phyloP scores from a whole-genome alignment of 2,113 vertebrate species.

The Nibea coibor region DNA sequence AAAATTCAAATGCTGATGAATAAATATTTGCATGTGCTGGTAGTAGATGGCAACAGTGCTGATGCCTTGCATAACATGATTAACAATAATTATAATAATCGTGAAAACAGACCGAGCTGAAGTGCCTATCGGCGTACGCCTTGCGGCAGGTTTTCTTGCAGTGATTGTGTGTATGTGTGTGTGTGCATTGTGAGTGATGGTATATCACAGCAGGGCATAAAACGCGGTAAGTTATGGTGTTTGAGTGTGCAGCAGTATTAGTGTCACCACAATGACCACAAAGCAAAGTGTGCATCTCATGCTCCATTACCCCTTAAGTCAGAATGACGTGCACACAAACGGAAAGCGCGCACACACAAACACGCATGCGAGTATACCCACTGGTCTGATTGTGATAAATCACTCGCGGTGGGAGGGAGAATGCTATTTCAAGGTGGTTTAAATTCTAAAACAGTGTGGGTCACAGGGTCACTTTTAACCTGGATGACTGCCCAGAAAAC shows the following conservation, averaged over 20 bases:
- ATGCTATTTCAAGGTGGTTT: slow-evolving; percentile 83
- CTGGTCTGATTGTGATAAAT: slow-evolving; percentile 84
- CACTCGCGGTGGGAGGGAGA: slow-evolving; percentile 60
- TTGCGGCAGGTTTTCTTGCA: slow-evolving; percentile 14
- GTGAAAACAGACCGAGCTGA: background rate
- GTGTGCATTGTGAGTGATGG: slow-evolving; percentile 8
- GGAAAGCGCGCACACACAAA: slow-evolving; percentile 22
- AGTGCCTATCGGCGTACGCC: background rate
- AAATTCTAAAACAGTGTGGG: slow-evolving; percentile 78
- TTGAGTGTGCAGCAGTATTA: slow-evolving; percentile 66
- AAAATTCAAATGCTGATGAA: too few relatives aligned
- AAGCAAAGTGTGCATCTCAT: slow-evolving; percentile 76
- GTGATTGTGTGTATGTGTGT: background rate
- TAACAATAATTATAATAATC: background rate
- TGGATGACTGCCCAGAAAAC: slow-evolving; percentile 74
- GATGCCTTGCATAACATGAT: background rate
- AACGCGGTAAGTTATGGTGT: slow-evolving; percentile 58
- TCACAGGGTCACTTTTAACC: slow-evolving; percentile 71
- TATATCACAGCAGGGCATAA: slow-evolving; percentile 34
- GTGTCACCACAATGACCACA: slow-evolving; percentile 71
- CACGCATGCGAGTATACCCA: slow-evolving; percentile 22
- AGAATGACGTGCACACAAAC: slow-evolving; percentile 46
- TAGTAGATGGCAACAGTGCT: slow-evolving; percentile 2
- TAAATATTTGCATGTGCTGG: background rate
- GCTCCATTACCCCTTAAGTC: slow-evolving; percentile 80